Percentiles rank a stretch among this genome's conserved stretches.
phyloP scores from a whole-genome alignment of 2,888 invertebrate species.

The Eupeodes luniger region DNA sequence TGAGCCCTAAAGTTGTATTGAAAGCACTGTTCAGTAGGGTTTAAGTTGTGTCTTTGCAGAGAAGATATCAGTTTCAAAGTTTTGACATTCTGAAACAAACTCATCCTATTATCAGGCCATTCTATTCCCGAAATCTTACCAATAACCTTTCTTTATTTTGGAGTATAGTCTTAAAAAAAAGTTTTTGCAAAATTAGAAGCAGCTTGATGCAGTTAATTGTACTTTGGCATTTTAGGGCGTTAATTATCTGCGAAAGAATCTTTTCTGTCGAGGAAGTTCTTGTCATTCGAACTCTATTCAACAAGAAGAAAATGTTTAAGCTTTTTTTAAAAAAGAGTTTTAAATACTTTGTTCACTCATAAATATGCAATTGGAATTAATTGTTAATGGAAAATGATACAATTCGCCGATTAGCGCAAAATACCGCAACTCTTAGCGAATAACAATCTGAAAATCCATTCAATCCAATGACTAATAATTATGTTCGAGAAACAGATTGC shows the following conservation, averaged over 20 bases:
- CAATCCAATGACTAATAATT: slow-evolving; percentile 64
- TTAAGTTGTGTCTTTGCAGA: no score
- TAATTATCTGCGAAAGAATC: background rate
- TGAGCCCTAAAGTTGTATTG: no score
- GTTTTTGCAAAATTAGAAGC: no score
- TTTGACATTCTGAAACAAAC: no score
- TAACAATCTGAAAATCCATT: slow-evolving; percentile 62
- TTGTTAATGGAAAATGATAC: slow-evolving; percentile 62
- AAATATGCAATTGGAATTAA: slow-evolving; percentile 62
- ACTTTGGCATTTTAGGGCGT: background rate
- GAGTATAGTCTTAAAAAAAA: no score
- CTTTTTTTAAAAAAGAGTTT: slow-evolving; percentile 25
- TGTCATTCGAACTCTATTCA: no score
- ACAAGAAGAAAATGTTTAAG: background rate
- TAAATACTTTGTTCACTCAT: slow-evolving; percentile 19
- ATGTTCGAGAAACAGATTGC: slow-evolving; percentile 64
- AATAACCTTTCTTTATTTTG: no score
- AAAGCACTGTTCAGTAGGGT: no score
- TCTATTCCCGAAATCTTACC: no score
- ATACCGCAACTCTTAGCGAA: slow-evolving; percentile 56
- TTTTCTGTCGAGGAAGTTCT: slow-evolving; percentile 7
- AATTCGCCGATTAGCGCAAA: slow-evolving; percentile 65
- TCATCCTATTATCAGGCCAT: no score
- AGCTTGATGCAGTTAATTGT: no score
- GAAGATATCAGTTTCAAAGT: no score